phyloP scores from a whole-genome alignment of 2,113 vertebrate genomes.

The Vireo altiloquus region DNA sequence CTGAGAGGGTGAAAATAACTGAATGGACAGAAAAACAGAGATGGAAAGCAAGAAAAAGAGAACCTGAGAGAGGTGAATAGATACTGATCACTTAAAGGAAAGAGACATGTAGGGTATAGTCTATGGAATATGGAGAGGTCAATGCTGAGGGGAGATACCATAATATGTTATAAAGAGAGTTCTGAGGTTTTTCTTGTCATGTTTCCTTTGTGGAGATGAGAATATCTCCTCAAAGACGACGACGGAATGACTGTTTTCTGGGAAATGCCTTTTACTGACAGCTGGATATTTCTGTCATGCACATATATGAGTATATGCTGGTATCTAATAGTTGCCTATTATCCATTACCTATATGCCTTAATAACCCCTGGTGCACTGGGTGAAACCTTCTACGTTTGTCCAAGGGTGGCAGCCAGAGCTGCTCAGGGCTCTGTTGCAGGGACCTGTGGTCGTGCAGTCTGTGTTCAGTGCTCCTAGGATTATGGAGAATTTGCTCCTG shows the following conservation, averaged over 20 bases:
- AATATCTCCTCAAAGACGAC: not conserved
- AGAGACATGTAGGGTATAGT: accelerated
- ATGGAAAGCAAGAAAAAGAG: not conserved
- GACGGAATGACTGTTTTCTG: not conserved
- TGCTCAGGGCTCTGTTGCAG: not conserved
- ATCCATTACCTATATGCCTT: not conserved
- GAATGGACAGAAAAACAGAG: not conserved
- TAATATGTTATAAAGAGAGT: not conserved
- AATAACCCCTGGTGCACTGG: not conserved
- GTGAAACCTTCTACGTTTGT: not conserved
- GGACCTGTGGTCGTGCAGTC: not conserved
- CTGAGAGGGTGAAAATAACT: not conserved
- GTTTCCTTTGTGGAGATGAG: not conserved
- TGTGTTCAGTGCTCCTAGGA: not conserved
- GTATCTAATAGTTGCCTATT: not conserved
- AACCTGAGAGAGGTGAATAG: not conserved
- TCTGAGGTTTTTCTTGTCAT: not conserved
- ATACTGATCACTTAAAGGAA: not conserved
- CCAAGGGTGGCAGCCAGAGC: not conserved
- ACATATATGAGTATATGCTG: not conserved
- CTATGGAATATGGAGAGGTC: not conserved
- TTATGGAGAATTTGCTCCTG: not conserved
- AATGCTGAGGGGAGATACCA: not conserved
- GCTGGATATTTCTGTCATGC: not conserved
- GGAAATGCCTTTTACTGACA: not conserved